Conservation (phyloP, 2,888 invertebrate species). For the Erebia aethiops region DNA sequence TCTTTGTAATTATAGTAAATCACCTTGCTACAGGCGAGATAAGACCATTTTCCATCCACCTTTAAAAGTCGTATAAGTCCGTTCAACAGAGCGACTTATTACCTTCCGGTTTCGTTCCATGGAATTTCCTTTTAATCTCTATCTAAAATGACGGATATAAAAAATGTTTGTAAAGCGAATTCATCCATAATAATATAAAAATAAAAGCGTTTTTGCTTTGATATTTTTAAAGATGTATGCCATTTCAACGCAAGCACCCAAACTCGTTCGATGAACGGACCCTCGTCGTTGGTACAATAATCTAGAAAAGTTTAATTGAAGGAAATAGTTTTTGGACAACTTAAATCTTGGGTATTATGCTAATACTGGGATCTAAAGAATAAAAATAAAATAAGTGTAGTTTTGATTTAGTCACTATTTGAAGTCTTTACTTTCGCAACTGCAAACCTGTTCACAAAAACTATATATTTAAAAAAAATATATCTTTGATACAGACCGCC, state of each 20-base stretch:
- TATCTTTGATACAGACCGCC: too few species aligned
- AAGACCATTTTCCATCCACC: slow-evolving; percentile 66
- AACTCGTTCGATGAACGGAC: slow-evolving; percentile 76
- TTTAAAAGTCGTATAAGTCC: slow-evolving; percentile 67
- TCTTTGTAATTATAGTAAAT: slow-evolving; percentile 84
- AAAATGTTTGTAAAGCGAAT: slow-evolving; percentile 49
- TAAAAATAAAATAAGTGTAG: not conserved
- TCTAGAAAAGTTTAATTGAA: slow-evolving; percentile 51
- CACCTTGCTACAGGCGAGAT: slow-evolving; percentile 82
- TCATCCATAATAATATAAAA: slow-evolving; percentile 49
- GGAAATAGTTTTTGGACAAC: slow-evolving; percentile 27
- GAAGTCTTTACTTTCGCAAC: too few species aligned
- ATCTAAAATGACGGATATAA: slow-evolving; percentile 55
- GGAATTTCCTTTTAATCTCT: slow-evolving; percentile 50
- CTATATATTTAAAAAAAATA: too few species aligned
- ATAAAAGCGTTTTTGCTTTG: slow-evolving; percentile 32
- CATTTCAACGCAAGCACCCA: slow-evolving; percentile 55
- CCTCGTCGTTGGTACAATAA: slow-evolving; percentile 73
- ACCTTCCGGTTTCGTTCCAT: slow-evolving; percentile 57
- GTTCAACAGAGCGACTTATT: slow-evolving; percentile 54
- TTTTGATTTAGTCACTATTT: too few species aligned
- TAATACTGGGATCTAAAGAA: not conserved
- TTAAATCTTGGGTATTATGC: not conserved
- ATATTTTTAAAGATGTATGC: slow-evolving; percentile 51
- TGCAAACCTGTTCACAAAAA: too few species aligned